These are phyloP conservation scores for Drosophila mayaguana DNA, from an alignment of 2,888 invertebrate genomes.

Conservation along the genomic window DNA sequence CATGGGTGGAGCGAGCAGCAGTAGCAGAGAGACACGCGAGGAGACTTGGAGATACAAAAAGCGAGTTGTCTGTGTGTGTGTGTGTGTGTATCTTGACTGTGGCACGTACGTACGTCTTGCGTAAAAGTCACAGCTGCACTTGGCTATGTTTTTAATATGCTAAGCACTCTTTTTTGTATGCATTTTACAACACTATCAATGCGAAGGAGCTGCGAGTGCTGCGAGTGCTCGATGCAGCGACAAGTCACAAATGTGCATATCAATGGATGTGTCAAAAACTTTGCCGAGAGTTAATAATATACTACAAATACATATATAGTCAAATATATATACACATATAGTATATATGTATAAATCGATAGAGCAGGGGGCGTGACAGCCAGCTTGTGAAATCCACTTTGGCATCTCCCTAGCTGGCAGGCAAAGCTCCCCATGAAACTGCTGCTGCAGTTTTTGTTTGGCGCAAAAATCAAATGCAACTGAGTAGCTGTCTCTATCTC, in stretches of 20 bases:
- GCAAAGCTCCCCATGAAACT: slow-evolving; percentile 31
- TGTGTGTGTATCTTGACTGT: slow-evolving; percentile 32
- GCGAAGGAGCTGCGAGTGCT: slow-evolving; percentile 28
- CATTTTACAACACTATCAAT: slow-evolving; percentile 74
- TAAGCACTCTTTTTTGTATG: slow-evolving; percentile 72
- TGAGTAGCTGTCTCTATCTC: slow-evolving; percentile 24
- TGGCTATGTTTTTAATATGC: slow-evolving; percentile 74
- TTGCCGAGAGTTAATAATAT: slow-evolving; percentile 74
- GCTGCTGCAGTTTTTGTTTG: slow-evolving; percentile 11
- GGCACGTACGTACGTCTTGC: slow-evolving; percentile 55
- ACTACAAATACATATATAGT: slow-evolving; percentile 15
- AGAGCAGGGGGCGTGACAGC: slow-evolving; percentile 3
- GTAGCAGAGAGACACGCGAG: not conserved
- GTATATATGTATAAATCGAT: slow-evolving; percentile 1
- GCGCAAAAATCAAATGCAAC: slow-evolving; percentile 32
- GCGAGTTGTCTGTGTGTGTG: not conserved
- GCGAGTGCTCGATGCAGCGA: slow-evolving; percentile 49
- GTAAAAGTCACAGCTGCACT: slow-evolving; percentile 66
- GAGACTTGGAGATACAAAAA: slow-evolving; percentile 21
- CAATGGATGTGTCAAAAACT: slow-evolving; percentile 73
- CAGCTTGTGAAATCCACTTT: slow-evolving; percentile 41
- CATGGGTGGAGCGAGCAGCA: not conserved
- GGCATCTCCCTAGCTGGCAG: slow-evolving; percentile 30
- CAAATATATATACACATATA: not conserved
- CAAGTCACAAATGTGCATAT: slow-evolving; percentile 75